Evolutionary conservation across 2,113 vertebrate genomes (phyloP), one percentile per base, ranked within the genome.

Genomic region (Lampris megalopsis): DNA sequence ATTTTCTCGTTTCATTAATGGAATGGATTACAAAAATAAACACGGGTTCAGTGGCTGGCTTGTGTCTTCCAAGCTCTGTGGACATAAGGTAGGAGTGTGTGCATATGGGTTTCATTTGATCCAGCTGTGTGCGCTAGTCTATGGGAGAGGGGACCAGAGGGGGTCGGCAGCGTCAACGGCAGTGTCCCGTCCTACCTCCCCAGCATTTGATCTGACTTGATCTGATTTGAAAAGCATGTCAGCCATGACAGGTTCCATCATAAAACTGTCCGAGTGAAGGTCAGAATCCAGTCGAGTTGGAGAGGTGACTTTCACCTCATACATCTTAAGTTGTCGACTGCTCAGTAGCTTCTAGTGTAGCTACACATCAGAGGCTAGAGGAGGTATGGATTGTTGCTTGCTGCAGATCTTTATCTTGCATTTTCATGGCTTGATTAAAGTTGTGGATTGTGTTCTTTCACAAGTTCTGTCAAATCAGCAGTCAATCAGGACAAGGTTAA

Each of bases 111-210:
- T 58, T 90, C 78, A 93, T 93, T 83, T 64, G 71, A 91, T 88
- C 66, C 93, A 94, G 87, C 92, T 93, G 92, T 74, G 54, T 68
- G 74, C 65, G 61, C 38, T 68, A 45, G 74, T 53, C 71, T 82
- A 81, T 87, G 77, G 86, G 73, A 80, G 59, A 79, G 64, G 66
- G 80, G 80, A 88, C 63, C 60, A 64, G 47, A 58, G 35, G 71
- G 71, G 79, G 68, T 52, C 3, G 68, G 9, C 35, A 24, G 47
- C 8, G 9, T 10, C 48, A 38, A 11, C 41, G 76, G 52, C 9
- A 1, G 48, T 9, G 3, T 68, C 68, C 67, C 38, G 42, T 76
- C 58, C 10, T 38, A 57, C 63, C 78, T 73, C 4, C 69, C 48
- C 45, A 38, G 1, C 13, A 43, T 63, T 74, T 77, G 65, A 73